Percentiles rank a stretch among this genome's conserved stretches.
Evolutionary conservation across 2,888 invertebrate species (phyloP).

Genomic region (Syrphus vitripennis): DNA sequence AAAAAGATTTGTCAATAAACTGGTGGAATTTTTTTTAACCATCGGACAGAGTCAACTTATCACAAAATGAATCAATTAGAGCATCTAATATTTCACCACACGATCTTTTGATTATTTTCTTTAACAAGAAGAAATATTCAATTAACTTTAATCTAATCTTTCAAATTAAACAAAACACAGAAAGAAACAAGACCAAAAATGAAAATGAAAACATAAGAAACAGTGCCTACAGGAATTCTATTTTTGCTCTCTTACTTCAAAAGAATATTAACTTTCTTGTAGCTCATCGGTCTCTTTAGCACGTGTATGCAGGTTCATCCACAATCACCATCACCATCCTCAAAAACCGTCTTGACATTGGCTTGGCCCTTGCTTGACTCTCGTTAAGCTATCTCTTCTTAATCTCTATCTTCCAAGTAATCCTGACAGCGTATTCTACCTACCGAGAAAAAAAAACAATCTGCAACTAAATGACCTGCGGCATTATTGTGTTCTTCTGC

Average conservation of each 20-base stretch:
- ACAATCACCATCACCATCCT: too few species aligned
- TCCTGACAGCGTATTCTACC: background rate
- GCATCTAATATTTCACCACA: background rate
- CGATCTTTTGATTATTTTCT: background rate
- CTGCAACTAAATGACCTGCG: background rate
- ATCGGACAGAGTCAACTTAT: too few species aligned
- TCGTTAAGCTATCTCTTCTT: background rate
- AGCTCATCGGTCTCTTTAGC: background rate
- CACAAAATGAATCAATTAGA: background rate
- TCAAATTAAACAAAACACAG: background rate
- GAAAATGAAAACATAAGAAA: background rate
- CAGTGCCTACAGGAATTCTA: background rate
- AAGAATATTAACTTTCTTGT: background rate
- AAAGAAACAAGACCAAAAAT: background rate
- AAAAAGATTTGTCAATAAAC: too few species aligned
- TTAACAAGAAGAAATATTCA: too few species aligned
- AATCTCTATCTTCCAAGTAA: background rate
- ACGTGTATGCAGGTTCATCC: background rate
- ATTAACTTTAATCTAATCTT: background rate
- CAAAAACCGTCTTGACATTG: background rate
- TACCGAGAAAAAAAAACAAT: conserved; percentile 2
- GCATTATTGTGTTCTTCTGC: background rate
- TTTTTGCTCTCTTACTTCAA: too few species aligned
- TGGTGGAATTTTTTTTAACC: too few species aligned
- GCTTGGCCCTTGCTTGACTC: background rate